These are phyloP conservation scores for Pecten maximus DNA, from an alignment of 2,888 invertebrate species.

Conservation along the genomic window DNA sequence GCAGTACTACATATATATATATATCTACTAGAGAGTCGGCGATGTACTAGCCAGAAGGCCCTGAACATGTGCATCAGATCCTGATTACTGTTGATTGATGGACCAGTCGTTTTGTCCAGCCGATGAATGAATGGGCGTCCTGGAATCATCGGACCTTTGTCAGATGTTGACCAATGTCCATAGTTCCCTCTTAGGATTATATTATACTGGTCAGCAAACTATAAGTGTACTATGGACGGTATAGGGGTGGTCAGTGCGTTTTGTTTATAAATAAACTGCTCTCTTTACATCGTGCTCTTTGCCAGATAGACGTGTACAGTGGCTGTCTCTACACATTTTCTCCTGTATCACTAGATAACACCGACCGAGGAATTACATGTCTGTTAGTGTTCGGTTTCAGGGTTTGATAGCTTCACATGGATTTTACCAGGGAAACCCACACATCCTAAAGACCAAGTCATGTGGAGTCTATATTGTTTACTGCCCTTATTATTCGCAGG, in stretches of 20 bases:
- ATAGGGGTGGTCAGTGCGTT: neutral
- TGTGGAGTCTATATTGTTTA: neutral
- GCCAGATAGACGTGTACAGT: neutral
- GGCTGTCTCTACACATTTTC: neutral
- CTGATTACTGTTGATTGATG: neutral
- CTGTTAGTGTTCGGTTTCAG: neutral
- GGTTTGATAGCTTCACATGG: neutral
- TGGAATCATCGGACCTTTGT: neutral
- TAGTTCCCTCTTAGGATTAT: neutral
- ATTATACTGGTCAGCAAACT: neutral
- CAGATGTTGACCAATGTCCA: neutral
- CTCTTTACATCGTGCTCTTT: neutral
- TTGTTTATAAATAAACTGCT: neutral
- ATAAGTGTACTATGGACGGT: neutral
- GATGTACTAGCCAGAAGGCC: neutral
- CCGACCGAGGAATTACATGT: neutral
- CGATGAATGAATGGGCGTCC: neutral
- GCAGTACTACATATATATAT: neutral
- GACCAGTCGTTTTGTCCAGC: neutral
- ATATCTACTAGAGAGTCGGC: neutral
- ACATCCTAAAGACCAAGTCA: neutral
- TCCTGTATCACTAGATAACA: neutral
- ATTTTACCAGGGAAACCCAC: neutral
- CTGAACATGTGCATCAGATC: neutral
- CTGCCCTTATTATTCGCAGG: neutral